A percentile compares a stretch with the other conserved stretches of the same genome.
phyloP scores from a whole-genome alignment of 2,113 vertebrate genomes.

The Cranoglanis bouderius region DNA sequence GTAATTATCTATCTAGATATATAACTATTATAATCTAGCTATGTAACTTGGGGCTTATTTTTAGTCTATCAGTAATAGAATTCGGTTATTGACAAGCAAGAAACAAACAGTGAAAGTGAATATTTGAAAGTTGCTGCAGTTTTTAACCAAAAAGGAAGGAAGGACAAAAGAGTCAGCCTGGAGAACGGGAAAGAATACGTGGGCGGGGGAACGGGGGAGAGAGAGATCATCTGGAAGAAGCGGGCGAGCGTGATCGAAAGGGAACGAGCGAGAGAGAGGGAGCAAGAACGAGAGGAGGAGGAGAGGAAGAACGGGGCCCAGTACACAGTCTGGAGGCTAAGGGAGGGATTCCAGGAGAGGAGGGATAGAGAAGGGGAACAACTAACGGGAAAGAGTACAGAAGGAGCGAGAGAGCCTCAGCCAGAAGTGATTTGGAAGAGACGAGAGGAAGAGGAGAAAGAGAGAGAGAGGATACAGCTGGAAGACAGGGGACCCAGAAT shows the following conservation, averaged over 20 bases:
- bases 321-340: slow-evolving; percentile 76
- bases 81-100: neutral
- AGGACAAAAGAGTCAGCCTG: slow-evolving; percentile 69
- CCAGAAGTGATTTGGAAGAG: slow-evolving; percentile 75
- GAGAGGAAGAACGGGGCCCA: slow-evolving; percentile 65
- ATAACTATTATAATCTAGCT: slow-evolving; percentile 54
- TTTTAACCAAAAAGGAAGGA: slow-evolving; percentile 53
- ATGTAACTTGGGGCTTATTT: slow-evolving; percentile 31
- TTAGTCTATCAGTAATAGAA: neutral
- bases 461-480: slow-evolving; percentile 63
- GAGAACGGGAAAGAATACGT: slow-evolving; percentile 77
- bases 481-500: slow-evolving; percentile 68
- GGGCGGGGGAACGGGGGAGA: slow-evolving; percentile 74
- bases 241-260: slow-evolving; percentile 75
- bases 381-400: slow-evolving; percentile 55
- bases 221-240: slow-evolving; percentile 79
- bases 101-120: slow-evolving; percentile 8
- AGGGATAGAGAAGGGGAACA: slow-evolving; percentile 61
- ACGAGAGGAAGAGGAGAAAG: slow-evolving; percentile 65
- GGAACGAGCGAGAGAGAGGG: slow-evolving; percentile 72
- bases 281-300: slow-evolving; percentile 65
- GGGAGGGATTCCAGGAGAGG: slow-evolving; percentile 78
- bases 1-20: slow-evolving; percentile 60
- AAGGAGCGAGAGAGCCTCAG: slow-evolving; percentile 55
- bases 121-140: neutral